Conservation (phyloP, 2,797 vertebrate species). For the Heteromormyrus szaboi region DNA sequence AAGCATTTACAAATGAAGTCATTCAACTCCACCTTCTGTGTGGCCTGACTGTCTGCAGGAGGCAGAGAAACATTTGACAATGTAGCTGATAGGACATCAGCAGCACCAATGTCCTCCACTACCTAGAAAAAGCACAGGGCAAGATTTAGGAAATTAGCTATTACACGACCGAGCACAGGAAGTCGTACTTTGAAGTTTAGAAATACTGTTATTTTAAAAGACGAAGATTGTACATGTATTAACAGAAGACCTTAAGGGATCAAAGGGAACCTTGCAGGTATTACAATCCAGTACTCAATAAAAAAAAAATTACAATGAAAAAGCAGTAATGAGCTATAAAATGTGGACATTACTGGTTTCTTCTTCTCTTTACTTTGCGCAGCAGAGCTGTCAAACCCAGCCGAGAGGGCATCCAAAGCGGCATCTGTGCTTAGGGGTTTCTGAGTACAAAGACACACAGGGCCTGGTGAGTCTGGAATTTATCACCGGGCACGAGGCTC, state of each 20-base stretch:
- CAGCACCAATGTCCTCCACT: slow-evolving; percentile 31
- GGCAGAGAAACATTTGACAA: slow-evolving; percentile 47
- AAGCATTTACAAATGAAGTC: background rate
- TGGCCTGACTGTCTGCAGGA: slow-evolving; percentile 22
- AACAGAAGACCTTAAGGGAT: background rate
- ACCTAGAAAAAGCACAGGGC: slow-evolving; percentile 22
- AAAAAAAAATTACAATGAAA: background rate
- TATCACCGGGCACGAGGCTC: background rate
- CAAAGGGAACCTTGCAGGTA: background rate
- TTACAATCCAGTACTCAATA: background rate
- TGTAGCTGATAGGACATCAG: slow-evolving; percentile 37
- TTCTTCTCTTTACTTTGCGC: slow-evolving; percentile 17
- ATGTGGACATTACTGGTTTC: slow-evolving; percentile 5
- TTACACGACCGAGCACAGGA: background rate
- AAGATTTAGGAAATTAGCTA: background rate
- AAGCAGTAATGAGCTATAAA: background rate
- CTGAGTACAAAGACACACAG: slow-evolving; percentile 26
- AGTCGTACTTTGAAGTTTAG: background rate
- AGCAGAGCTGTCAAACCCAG: slow-evolving; percentile 47
- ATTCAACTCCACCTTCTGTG: slow-evolving; percentile 35
- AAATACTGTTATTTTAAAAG: background rate
- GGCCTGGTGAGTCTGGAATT: background rate
- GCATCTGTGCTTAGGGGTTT: slow-evolving; percentile 58
- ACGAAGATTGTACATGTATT: background rate
- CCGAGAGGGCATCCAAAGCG: slow-evolving; percentile 55